Evolutionary conservation across 2,113 vertebrate species (phyloP).

Genomic region (Entosphenus tridentatus): DNA sequence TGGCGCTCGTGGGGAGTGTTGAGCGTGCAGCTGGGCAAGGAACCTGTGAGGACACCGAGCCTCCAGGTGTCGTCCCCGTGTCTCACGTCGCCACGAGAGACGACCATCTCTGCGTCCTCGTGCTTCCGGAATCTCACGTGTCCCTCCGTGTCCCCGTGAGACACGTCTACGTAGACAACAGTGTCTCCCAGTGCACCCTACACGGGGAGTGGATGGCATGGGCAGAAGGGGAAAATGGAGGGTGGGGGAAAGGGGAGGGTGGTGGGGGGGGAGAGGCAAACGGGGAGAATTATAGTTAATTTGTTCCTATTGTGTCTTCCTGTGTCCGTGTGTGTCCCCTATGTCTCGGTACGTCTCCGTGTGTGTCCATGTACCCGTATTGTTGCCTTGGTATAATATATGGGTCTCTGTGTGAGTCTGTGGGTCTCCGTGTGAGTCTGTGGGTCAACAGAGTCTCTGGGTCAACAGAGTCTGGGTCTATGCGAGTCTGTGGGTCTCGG

Average conservation of each 20-base stretch:
- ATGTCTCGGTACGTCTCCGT: background rate
- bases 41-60: too few relatives aligned
- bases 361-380: background rate
- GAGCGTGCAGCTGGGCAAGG: too few relatives aligned
- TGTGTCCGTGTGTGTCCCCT: background rate
- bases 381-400: background rate
- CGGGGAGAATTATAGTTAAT: background rate
- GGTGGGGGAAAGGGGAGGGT: background rate
- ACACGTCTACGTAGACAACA: conserved; percentile 61
- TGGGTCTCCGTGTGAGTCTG: background rate
- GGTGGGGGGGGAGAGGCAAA: background rate
- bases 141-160: conserved; percentile 69
- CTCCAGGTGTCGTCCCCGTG: background rate
- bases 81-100: background rate
- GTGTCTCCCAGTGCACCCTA: conserved; percentile 42
- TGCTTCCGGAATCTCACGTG: conserved; percentile 47
- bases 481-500: too few relatives aligned
- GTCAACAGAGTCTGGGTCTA: too few relatives aligned
- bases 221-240: background rate
- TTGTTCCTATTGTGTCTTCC: background rate
- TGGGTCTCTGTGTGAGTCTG: background rate
- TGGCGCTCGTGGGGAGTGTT: too few relatives aligned
- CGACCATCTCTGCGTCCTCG: conserved; percentile 36
- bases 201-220: background rate
- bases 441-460: too few relatives aligned